Conservation (phyloP, 2,888 invertebrate genomes). For the Spodoptera littoralis region DNA sequence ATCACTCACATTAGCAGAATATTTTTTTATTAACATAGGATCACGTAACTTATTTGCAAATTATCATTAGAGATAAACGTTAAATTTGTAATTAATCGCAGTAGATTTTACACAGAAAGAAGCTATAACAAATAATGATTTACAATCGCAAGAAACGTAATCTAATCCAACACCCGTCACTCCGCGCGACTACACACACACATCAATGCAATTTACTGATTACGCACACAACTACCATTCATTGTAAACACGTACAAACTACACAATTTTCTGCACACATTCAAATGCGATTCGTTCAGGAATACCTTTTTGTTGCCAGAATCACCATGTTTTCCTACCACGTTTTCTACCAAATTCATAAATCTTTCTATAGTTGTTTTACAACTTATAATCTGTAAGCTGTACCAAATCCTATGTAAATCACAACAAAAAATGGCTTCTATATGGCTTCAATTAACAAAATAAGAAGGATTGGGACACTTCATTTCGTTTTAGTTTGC, state of each 20-base stretch:
- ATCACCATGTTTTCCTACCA: too few relatives aligned
- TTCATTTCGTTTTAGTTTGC: too few relatives aligned
- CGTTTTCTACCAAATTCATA: too few relatives aligned
- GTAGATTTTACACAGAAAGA: slow-evolving; percentile 47
- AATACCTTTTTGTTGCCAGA: slow-evolving; percentile 6
- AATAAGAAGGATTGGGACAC: too few relatives aligned
- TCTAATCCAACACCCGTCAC: slow-evolving; percentile 71
- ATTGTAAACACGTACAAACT: slow-evolving; percentile 38
- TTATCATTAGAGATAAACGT: slow-evolving; percentile 31
- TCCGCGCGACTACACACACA: slow-evolving; percentile 62
- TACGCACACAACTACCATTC: slow-evolving; percentile 37
- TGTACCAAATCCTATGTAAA: too few relatives aligned
- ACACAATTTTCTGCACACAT: slow-evolving; percentile 12
- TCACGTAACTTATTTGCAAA: slow-evolving; percentile 61
- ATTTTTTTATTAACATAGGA: slow-evolving; percentile 71
- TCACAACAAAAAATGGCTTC: too few relatives aligned
- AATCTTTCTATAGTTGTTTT: too few relatives aligned
- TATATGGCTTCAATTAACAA: too few relatives aligned
- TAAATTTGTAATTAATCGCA: slow-evolving; percentile 30
- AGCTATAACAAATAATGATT: slow-evolving; percentile 59
- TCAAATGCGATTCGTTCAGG: slow-evolving; percentile 22
- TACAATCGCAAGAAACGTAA: slow-evolving; percentile 61
- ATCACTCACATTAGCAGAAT: slow-evolving; percentile 77
- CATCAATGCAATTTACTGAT: slow-evolving; percentile 24
- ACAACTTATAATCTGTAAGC: too few relatives aligned